Evolutionary conservation across 30 jellyfish, hydroid and myxozoan genomes (phyloP), one percentile per base, ranked within the genome.

Genomic region (Rhopilema esculentum): DNA sequence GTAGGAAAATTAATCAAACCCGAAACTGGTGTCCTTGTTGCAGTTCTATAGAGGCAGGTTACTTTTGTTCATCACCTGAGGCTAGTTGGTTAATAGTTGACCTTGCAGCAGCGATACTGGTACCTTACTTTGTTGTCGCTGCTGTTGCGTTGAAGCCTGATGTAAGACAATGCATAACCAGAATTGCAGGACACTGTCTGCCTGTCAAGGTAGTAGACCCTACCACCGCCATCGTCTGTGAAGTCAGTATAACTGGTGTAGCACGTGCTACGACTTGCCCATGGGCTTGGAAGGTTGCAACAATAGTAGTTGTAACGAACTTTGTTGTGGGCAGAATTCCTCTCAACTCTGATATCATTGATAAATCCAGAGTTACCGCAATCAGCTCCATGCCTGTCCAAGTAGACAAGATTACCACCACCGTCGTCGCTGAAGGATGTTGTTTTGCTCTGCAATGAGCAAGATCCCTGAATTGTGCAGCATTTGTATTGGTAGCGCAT

Each of bases 291-390:
- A 76, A 83, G 69, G 7, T 48, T 51, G 77, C 86, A 70, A 61
- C 92, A 83, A 25, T 83, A 72, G 80, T 83, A 83, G 78, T 27
- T 83, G 86, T 70, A 83, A 16, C 92, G 75, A 49, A 83, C 77
- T 53, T 72, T 62, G 92, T 70, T 26, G 66, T 72, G 85, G 48
- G 62, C 67, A 26, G 69, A 24, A 26, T 83, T 83, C 31, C 92
- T 71, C 71, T 71, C 69, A 8, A 83, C 66, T 20, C 66, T 16
- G 80, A 83, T 8, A 21, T 70, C 92, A 24, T 72, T 83, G 76
- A 83, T 69, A 79, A 69, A 83, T 25, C 86, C 92, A 70, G 49
- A 8, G 8, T 24, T 51, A 24, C 92, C 86, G 63, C 92, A 83
- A 17, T 71, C 31, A 23, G 80, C 86, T 24, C 79, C 22, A 33